A percentile compares a stretch with the other conserved stretches of the same genome.
phyloP scores from a whole-genome alignment of 2,888 invertebrate genomes.

The Philereme vetulata region DNA sequence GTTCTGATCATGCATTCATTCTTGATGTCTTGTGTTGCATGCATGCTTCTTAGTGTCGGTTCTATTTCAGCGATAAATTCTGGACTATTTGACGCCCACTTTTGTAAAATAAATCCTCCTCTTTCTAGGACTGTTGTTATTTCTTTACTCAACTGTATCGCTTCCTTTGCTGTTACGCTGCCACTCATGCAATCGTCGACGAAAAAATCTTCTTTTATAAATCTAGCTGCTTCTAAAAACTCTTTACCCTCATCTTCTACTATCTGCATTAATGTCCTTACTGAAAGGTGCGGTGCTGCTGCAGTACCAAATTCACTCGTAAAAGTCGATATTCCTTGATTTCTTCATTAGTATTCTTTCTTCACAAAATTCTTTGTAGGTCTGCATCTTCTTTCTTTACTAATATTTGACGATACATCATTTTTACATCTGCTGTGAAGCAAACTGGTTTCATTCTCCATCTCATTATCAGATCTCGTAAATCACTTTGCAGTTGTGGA shows the following conservation, averaged over 20 bases:
- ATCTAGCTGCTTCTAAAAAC: slow-evolving; percentile 11
- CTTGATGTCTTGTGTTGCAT: slow-evolving; percentile 25
- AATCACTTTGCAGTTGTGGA: too few species aligned
- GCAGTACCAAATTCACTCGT: slow-evolving; percentile 35
- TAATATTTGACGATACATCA: slow-evolving; percentile 29
- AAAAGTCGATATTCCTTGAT: slow-evolving; percentile 20
- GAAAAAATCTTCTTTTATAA: slow-evolving; percentile 24
- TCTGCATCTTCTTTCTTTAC: slow-evolving; percentile 17
- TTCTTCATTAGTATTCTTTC: background rate
- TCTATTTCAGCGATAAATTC: slow-evolving; percentile 11
- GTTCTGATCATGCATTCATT: slow-evolving; percentile 33
- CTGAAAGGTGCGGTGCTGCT: slow-evolving; percentile 30
- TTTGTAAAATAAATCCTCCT: slow-evolving; percentile 28
- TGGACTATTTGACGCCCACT: slow-evolving; percentile 26
- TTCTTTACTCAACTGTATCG: slow-evolving; percentile 8
- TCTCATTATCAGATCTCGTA: too few species aligned
- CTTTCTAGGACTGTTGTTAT: slow-evolving; percentile 15
- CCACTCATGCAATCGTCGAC: slow-evolving; percentile 35
- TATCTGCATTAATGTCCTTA: slow-evolving; percentile 29
- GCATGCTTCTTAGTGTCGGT: too few species aligned
- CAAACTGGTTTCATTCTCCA: too few species aligned
- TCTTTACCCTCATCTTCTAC: slow-evolving; percentile 28
- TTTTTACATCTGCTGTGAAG: slow-evolving; percentile 20
- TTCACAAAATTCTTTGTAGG: slow-evolving; percentile 1
- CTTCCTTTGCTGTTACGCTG: slow-evolving; percentile 15